Conservation (phyloP, 2,888 invertebrate genomes). For the Papilio demoleus region DNA sequence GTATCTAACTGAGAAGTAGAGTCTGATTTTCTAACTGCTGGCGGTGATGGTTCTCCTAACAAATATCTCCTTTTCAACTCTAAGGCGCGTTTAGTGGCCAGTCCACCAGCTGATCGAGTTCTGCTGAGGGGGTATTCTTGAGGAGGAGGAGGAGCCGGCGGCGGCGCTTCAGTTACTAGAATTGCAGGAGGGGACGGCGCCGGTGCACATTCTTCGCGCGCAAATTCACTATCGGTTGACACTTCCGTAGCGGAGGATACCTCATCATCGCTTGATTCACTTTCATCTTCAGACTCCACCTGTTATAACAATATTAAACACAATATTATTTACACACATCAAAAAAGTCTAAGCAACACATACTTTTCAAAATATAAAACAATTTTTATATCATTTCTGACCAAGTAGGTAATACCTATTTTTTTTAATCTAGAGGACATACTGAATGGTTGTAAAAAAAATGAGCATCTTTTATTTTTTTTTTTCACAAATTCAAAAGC, state of each 20-base stretch:
- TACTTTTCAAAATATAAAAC: no score
- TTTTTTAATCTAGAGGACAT: no score
- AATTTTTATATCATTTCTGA: no score
- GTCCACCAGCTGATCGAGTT: slow-evolving; percentile 93
- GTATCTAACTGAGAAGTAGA: slow-evolving; percentile 93
- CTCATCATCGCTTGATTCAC: slow-evolving; percentile 88
- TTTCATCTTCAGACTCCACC: slow-evolving; percentile 81
- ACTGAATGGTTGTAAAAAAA: no score
- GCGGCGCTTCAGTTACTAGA: slow-evolving; percentile 89
- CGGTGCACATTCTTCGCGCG: slow-evolving; percentile 89
- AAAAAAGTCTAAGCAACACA: neutral
- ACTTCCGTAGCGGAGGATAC: slow-evolving; percentile 96
- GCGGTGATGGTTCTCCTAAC: slow-evolving; percentile 87
- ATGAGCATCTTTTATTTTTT: no score
- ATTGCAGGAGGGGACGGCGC: slow-evolving; percentile 90
- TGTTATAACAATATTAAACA: slow-evolving; percentile 43
- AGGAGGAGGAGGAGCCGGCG: slow-evolving; percentile 85
- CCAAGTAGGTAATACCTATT: no score
- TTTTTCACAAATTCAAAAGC: no score
- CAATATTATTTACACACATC: neutral
- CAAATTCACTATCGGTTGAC: slow-evolving; percentile 96
- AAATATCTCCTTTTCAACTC: slow-evolving; percentile 94
- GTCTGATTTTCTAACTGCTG: slow-evolving; percentile 91
- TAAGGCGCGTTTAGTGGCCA: slow-evolving; percentile 93
- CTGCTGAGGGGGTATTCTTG: slow-evolving; percentile 92